A percentile compares a stretch with the other conserved stretches of the same genome.
phyloP scores from a whole-genome alignment of 2,888 invertebrate genomes.

The Mythimna albipuncta region DNA sequence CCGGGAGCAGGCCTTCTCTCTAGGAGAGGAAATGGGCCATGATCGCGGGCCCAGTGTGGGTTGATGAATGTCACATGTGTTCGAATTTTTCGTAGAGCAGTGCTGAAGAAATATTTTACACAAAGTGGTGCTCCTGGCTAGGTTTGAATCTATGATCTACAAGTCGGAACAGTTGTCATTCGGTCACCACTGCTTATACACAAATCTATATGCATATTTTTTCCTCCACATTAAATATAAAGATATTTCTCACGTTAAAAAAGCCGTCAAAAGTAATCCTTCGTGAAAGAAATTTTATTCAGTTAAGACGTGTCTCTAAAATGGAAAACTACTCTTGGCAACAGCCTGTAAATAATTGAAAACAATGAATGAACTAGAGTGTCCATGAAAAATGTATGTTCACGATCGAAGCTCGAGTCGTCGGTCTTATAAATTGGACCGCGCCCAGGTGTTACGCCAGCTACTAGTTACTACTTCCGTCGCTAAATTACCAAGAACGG shows the following conservation, averaged over 20 bases:
- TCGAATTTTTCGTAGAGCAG: too few species aligned
- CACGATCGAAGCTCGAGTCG: slow-evolving; percentile 68
- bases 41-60: too few species aligned
- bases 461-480: slow-evolving; percentile 60
- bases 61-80: too few species aligned
- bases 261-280: not conserved
- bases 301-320: slow-evolving; percentile 29
- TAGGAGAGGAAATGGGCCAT: too few species aligned
- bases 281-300: not conserved
- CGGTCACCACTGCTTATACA: too few species aligned
- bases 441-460: slow-evolving; percentile 73
- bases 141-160: too few species aligned
- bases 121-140: too few species aligned
- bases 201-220: not conserved
- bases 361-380: slow-evolving; percentile 50
- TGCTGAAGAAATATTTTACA: too few species aligned
- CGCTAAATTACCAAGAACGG: slow-evolving; percentile 65
- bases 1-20: too few species aligned
- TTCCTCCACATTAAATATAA: not conserved
- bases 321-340: slow-evolving; percentile 45
- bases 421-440: slow-evolving; percentile 74
- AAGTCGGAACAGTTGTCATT: too few species aligned
- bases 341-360: slow-evolving; percentile 53
- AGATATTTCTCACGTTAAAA: not conserved
- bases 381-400: slow-evolving; percentile 59